Conservation (phyloP, 2,888 invertebrate species). For the Hirtodrosophila cameraria region DNA sequence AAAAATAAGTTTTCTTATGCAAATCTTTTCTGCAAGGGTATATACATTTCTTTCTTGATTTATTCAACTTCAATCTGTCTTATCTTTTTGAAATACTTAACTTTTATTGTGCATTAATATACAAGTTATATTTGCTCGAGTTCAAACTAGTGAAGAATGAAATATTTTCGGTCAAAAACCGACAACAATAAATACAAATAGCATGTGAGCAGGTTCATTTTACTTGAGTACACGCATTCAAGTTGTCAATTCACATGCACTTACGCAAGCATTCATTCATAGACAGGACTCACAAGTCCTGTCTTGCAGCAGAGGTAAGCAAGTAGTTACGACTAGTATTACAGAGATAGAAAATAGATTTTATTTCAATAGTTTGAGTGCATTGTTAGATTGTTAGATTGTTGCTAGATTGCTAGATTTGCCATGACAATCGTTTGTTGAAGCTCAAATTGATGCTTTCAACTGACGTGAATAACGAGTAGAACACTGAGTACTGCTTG, state of each 20-base stretch:
- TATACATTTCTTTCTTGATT: too few relatives aligned
- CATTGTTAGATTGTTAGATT: conserved; percentile 17
- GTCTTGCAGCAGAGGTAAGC: neutral
- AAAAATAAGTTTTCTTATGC: too few relatives aligned
- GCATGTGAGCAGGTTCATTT: conserved; percentile 7
- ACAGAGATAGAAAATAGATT: neutral
- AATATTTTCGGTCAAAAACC: conserved; percentile 2
- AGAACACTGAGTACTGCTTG: conserved; percentile 23
- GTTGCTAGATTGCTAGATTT: conserved; percentile 41
- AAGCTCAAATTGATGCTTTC: conserved; percentile 8
- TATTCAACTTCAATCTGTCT: too few relatives aligned
- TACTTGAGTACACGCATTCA: conserved; percentile 4
- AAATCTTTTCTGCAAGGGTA: too few relatives aligned
- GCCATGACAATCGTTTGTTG: conserved; percentile 9
- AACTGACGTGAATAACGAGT: conserved; percentile 5
- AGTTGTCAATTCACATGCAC: conserved; percentile 34
- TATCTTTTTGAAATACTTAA: neutral
- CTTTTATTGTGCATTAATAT: conserved; percentile 6
- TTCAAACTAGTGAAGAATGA: conserved; percentile 11
- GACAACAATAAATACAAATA: conserved; percentile 19
- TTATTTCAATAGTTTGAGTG: conserved; percentile 17
- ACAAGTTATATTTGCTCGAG: conserved; percentile 23
- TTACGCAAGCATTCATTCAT: conserved; percentile 10
- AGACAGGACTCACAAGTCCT: conserved; percentile 4
- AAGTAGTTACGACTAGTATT: neutral